A percentile compares a stretch with the other conserved stretches of the same genome.
Evolutionary conservation across 2,797 vertebrate genomes (phyloP).

Genomic region (Dryobates pubescens): DNA sequence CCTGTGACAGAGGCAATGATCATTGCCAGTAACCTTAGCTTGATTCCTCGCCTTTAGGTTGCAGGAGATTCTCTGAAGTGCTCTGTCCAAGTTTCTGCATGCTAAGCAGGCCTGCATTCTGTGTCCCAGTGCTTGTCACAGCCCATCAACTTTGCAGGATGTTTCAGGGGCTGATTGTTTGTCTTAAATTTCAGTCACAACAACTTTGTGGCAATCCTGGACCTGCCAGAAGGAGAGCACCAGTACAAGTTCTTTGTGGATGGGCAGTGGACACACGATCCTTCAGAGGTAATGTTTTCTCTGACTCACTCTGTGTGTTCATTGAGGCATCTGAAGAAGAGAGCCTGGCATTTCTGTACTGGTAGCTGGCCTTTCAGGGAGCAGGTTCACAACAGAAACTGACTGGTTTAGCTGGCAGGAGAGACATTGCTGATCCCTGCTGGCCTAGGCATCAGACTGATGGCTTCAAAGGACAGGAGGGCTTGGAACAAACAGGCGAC

Average conservation of each 20-base stretch:
- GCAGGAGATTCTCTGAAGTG: neutral
- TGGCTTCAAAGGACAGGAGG: neutral
- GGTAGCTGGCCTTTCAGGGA: neutral
- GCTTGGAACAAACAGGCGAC: neutral
- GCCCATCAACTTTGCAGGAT: neutral
- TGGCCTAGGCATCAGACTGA: neutral
- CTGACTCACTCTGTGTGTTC: accelerated
- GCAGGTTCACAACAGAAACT: neutral
- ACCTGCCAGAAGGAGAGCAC: constrained; percentile 96
- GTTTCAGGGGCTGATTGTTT: neutral
- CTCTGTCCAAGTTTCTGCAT: neutral
- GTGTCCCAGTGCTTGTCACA: neutral
- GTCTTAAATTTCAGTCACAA: constrained; percentile 84
- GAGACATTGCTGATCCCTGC: neutral
- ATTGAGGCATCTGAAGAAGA: neutral
- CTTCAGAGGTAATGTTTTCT: constrained; percentile 83
- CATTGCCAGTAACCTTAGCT: neutral
- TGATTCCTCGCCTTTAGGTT: neutral
- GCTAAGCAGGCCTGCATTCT: neutral
- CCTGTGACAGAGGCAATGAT: neutral
- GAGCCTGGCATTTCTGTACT: neutral
- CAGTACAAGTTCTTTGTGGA: constrained; percentile 98
- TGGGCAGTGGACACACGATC: constrained; percentile 95
- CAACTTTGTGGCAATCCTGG: constrained; percentile 94
- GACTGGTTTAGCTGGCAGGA: neutral